Conservation (phyloP, 1,140 invertebrate genomes). For the Macrostomum lignano region DNA sequence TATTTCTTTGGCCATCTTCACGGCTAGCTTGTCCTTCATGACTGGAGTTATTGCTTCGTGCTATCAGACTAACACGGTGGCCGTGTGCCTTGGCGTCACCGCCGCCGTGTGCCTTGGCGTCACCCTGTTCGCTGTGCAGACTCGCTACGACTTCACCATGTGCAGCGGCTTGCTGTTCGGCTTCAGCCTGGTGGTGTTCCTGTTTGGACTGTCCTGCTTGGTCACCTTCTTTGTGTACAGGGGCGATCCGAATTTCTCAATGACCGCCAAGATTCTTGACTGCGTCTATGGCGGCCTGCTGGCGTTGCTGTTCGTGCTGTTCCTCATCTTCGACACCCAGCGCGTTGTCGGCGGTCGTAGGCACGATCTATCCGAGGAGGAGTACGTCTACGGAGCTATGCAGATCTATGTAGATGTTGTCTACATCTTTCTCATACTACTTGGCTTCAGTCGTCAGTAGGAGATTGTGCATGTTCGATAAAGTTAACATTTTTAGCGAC, state of each 20-base stretch:
- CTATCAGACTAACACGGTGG: constrained; percentile 8
- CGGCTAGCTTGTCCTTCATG: constrained; percentile 31
- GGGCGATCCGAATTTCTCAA: no score
- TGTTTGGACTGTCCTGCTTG: constrained; percentile 29
- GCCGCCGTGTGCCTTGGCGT: constrained; percentile 30
- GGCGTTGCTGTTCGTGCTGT: constrained; percentile 1
- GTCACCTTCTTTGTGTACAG: constrained; percentile 14
- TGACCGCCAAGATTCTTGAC: no score
- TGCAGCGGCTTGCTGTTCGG: constrained; percentile 31
- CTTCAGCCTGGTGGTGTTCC: constrained; percentile 27
- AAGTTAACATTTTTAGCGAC: no score
- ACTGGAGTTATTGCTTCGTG: constrained; percentile 18
- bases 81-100: constrained; percentile 32
- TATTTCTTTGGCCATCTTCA: no score
- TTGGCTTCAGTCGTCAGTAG: no score
- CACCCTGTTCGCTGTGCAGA: constrained; percentile 32
- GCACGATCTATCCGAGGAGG: constrained; percentile 35
- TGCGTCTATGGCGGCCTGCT: no score
- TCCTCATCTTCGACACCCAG: constrained; percentile 37
- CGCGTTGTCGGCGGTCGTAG: constrained; percentile 38
- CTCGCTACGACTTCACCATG: constrained; percentile 36
- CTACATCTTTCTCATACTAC: constrained; percentile 36
- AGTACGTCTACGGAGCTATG: constrained; percentile 36
- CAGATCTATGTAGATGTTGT: constrained; percentile 37
- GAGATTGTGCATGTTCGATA: no score